Percentiles rank a stretch among this genome's conserved stretches.
phyloP scores from a whole-genome alignment of 2,797 vertebrate species.

The Anabas testudineus region DNA sequence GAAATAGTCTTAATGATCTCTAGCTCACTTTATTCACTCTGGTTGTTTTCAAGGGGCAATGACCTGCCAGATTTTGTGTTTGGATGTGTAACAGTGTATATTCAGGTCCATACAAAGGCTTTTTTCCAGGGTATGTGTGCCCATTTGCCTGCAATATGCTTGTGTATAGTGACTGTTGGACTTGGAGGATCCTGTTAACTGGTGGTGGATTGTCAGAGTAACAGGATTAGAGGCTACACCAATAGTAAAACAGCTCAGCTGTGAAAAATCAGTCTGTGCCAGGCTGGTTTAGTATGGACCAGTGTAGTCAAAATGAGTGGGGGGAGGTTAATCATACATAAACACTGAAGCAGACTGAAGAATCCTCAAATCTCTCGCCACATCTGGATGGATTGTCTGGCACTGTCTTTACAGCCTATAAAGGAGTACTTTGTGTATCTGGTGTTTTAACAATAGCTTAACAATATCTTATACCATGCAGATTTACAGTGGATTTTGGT shows the following conservation, averaged over 20 bases:
- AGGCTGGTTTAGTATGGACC: constrained; percentile 59
- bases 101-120: constrained; percentile 47
- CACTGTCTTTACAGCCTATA: constrained; percentile 41
- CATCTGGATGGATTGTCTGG: constrained; percentile 70
- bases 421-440: constrained; percentile 11
- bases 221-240: constrained; percentile 80
- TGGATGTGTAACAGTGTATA: constrained; percentile 32
- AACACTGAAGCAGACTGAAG: constrained; percentile 60
- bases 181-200: constrained; percentile 58
- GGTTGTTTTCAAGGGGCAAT: constrained; percentile 27
- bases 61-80: constrained; percentile 21
- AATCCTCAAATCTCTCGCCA: constrained; percentile 64
- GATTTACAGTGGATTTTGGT: constrained; percentile 9
- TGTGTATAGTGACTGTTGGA: constrained; percentile 35
- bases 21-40: constrained; percentile 24
- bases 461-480: not conserved
- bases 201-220: constrained; percentile 66
- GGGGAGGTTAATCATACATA: constrained; percentile 66
- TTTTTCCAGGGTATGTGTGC: constrained; percentile 48
- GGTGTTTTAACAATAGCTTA: constrained; percentile 11
- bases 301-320: constrained; percentile 51
- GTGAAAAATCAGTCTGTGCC: constrained; percentile 68
- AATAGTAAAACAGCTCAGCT: constrained; percentile 64
- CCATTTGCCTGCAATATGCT: constrained; percentile 35
- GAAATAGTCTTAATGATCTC: constrained; percentile 19